Base-by-base conservation (phyloP, 2,113 vertebrate genomes). In the Microtus richardsoni region DNA sequence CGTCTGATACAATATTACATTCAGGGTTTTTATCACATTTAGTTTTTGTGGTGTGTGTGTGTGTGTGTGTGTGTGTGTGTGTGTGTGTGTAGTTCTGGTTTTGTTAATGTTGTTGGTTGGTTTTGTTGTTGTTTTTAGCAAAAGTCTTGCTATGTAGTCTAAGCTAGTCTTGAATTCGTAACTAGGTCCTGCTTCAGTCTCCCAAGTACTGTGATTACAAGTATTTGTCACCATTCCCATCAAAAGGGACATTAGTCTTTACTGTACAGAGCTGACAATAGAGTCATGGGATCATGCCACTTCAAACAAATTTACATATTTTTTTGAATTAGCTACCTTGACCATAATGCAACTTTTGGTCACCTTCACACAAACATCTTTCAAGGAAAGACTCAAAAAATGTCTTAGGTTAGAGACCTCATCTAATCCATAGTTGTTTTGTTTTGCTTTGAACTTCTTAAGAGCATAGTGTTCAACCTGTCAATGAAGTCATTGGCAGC, bases 321-420 rank as follows among this genome's bases (percentile, higher is more conserved):
- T 83, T 93, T 6, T 88, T 89, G 39, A 62, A 91, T 88, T 62
- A 92, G 80, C 47, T 33, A 89, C 19, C 4, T 84, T 68, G 52
- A 49, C 36, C 47, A 92, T 6, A 66, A 94, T 77, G 11, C 9
- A 33, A 41, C 16, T 88, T 88, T 92, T 19, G 75, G 21, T 70
- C 30, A 44, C 28, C 28, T 74, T 70, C 75, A 49, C 52, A 36
- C 33, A 68, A 86, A 82, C 58, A 62, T 39, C 22, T 78, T 83
- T 91, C 33, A 39, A 90, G 62, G 36, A 17, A 94, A 54, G 21
- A 66, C 64, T 94, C 71, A 84, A 91, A 44, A 93, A 84, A 2
- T 60, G 6, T 26, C 54, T 66, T 58, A 12, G 49, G 62, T 90
- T 26, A 71, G 89, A 66, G n/a, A 5, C 49, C 7, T 92, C 36